Base-by-base conservation (phyloP, 2,888 invertebrate species). In the Oscheius sp. region DNA sequence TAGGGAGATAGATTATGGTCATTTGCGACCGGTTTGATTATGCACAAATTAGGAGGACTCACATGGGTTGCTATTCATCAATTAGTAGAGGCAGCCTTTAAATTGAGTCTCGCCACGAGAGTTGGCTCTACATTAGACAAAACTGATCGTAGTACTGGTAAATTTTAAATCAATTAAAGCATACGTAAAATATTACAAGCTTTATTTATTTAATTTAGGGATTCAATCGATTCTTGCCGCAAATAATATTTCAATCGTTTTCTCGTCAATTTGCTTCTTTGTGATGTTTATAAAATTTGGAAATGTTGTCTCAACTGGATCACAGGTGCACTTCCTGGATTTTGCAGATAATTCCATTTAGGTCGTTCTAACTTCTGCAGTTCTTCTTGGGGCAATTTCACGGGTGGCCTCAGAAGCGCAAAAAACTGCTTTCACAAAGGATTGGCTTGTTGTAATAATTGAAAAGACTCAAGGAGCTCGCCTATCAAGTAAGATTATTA, bases 361-460 rank as follows among this genome's bases (percentile, higher is more conserved):
- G 76, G 8, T 50, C 10, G 15, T 70, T 2, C 65, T 79, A 12
- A 6, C 72, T 2, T 17, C 53, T 1, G 78, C 78, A 3, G 33
- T 74, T 6, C 20, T 74, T 3, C 57, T 76, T 45, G 73, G 73
- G 1, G 71, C 75, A 0, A n/a, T 76, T 20, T 73, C 77, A 0
- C 65, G 76, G 37, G 71, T 79, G 0, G 82, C 84, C 12, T 76
- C 76, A 34, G 84, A 83, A 61, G 77, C 81, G 8, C 81, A 84
- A 68, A 79, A 75, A 68, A 74, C 79, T 8, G 80, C 82, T 5
- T 84, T 84, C 69, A 77, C 76, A 2, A 84, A 83, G 48, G 84
- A 84, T 42, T 84, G 84, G 84, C 75, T 84, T 4, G 79, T 84
- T 17, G 82, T 81, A 0, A 75, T 84, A 53, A 77, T 73, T 1